Base-by-base conservation (phyloP, 2,797 vertebrate genomes). In the Sebastes cheni region DNA sequence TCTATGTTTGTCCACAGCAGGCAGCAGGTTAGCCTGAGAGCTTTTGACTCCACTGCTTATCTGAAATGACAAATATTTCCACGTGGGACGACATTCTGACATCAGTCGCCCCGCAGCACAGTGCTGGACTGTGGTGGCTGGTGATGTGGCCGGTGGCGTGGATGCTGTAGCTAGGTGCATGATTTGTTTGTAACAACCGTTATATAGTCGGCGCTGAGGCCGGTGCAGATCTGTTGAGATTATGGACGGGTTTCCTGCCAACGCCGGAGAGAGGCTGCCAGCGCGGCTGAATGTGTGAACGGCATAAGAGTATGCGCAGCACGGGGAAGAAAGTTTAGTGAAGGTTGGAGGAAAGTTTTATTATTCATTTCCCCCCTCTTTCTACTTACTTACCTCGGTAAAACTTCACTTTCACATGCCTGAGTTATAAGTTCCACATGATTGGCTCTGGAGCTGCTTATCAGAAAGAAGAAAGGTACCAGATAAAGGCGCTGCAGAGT, bases 361-460 rank as follows among this genome's bases (percentile, higher is more conserved):
- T 72, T 84, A 69, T 82, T 80, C 74, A 81, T 76, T 82, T 64
- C 25, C 16, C 18, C 12, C 50, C 25, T 68, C 73, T 71, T 52
- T 52, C 61, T 39, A 14, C 83, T 84, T 36, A 73, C 58, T 71
- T 82, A 69, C 74, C 75, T 85, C 14, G 18, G 80, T 86, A 73
- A 80, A 85, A 86, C 86, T 88, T 87, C 36, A 52, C 85, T 81
- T 84, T 82, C 67, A 88, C 80, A 71, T 75, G 67, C 83, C 81
- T 76, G 69, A 82, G 79, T 86, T 91, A 83, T 89, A 81, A 84
- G 84, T 90, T 90, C 68, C 84, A 82, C 80, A 76, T 80, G 79
- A 93, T 91, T 87, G 85, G 82, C 84, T 91, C 71, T 58, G 75
- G 81, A 88, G 86, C 85, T 68, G 79, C 89, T 93, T 91, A 90